Percentiles rank a stretch among this genome's conserved stretches.
Evolutionary conservation across 2,113 vertebrate species (phyloP).

Genomic region (Eonycteris spelaea): DNA sequence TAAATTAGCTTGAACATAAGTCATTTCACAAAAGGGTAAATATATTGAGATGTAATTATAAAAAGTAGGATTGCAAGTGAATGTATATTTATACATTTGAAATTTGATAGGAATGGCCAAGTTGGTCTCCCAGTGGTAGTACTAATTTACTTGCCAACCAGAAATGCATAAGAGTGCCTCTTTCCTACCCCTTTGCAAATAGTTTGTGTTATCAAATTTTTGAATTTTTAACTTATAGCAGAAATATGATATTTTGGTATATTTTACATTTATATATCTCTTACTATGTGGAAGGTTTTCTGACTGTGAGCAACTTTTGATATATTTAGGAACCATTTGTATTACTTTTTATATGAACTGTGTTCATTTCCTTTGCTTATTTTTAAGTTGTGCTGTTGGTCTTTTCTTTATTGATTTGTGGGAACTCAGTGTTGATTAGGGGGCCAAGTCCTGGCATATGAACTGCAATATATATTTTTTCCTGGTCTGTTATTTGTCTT

Average conservation of each 20-base stretch:
- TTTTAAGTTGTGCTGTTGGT: slow-evolving; percentile 1
- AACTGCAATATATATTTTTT: neutral
- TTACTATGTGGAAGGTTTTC: neutral
- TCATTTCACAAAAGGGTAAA: neutral
- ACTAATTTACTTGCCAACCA: neutral
- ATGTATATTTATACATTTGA: neutral
- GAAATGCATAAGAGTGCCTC: neutral
- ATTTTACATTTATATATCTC: neutral
- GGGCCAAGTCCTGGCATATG: neutral
- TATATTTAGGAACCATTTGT: neutral
- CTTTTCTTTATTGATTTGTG: neutral
- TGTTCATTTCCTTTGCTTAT: neutral
- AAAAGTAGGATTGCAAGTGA: neutral
- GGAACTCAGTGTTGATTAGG: neutral
- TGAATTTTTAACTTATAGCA: neutral
- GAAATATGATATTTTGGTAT: neutral
- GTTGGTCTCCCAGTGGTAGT: neutral
- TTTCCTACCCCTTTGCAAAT: neutral
- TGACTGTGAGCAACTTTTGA: neutral
- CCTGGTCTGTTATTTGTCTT: neutral
- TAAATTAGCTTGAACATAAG: neutral
- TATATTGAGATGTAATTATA: neutral
- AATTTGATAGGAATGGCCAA: slow-evolving; percentile 9
- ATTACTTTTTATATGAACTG: neutral
- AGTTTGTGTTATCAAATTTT: neutral